Evolutionary conservation across 2,888 invertebrate genomes (phyloP), one percentile per base, ranked within the genome.

Genomic region (Salpingus planirostris): DNA sequence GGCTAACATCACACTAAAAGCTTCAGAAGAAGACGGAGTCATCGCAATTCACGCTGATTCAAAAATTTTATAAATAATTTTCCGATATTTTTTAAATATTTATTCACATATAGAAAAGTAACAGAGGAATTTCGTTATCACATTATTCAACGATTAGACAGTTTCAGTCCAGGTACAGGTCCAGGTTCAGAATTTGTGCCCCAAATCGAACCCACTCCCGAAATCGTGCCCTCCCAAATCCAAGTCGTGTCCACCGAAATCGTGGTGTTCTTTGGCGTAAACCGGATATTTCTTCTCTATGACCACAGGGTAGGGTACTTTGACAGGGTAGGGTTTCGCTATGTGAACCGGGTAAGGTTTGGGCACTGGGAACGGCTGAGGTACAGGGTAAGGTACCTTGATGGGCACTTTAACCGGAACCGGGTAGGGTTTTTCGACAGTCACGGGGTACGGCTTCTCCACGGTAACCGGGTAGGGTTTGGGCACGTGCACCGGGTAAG

Each of bases 381-480:
- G 55, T 26, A 60, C 54, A 10, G 46, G 43, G 22, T 50, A 44
- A 10, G 74, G 74, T 11, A 76, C 74, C 51, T 65, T 64, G 11
- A 70, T 63, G 22, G 68, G 68, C 24, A 70, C 69, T 38, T 65
- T 57, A 3, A 71, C 65, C 13, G 66, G 65, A 44, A 61, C 62
- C 6, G 69, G 70, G 27, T 59, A 55, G 31, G 55, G 55, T 40
- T 55, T 55, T 24, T 52, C 50, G 6, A 61, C 54, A 24, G 50
- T 41, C 26, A 58, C 52, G 22, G 59, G 61, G 3, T 70, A 68
- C 22, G 70, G 71, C 44, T 73, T 68, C 33, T 69, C 65, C 0
- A 80, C 73, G 34, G 68, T 60, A 7, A 77, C 73, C 1, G 77
- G 78, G 0, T 73, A 71, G 1, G 69, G 71, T 29, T 73, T 69